phyloP scores from a whole-genome alignment of 2,113 vertebrate genomes.

The Aythya baeri region DNA sequence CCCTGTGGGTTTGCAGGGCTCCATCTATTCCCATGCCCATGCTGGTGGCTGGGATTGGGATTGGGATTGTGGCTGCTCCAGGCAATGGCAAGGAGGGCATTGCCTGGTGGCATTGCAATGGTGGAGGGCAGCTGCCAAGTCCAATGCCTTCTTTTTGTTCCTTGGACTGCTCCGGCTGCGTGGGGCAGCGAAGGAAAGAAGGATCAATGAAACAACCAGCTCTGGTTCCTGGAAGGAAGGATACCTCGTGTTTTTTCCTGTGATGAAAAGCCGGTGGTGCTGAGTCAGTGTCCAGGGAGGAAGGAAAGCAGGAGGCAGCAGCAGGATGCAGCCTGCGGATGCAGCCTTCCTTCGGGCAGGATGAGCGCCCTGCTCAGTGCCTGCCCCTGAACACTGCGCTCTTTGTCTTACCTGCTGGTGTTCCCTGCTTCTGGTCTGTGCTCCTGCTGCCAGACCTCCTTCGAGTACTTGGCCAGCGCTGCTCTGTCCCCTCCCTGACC shows the following conservation, averaged over 20 bases:
- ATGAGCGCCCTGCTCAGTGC: fast-evolving
- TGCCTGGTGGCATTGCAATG: too few relatives aligned
- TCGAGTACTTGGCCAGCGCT: neutral
- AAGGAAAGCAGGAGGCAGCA: neutral
- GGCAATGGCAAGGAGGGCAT: neutral
- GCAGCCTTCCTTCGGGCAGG: neutral
- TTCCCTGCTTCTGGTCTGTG: neutral
- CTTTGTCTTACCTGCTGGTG: neutral
- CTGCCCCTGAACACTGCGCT: neutral
- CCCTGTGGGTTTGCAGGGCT: neutral
- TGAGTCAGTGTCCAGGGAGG: constrained; percentile 27
- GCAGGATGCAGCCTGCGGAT: neutral
- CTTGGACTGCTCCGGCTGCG: fast-evolving
- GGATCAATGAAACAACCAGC: fast-evolving
- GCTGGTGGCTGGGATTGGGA: too few relatives aligned
- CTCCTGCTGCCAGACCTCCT: neutral
- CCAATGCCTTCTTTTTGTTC: neutral
- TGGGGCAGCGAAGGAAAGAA: neutral
- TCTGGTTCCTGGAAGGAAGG: constrained; percentile 5
- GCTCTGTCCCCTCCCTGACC: neutral
- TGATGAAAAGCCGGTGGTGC: neutral
- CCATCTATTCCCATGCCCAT: neutral
- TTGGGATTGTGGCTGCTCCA: too few relatives aligned
- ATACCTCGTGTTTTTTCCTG: neutral
- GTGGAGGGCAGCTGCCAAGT: neutral